phyloP scores from a whole-genome alignment of 37 sponge, comb jelly and placozoan genomes.

The Theonella swinhoei region DNA sequence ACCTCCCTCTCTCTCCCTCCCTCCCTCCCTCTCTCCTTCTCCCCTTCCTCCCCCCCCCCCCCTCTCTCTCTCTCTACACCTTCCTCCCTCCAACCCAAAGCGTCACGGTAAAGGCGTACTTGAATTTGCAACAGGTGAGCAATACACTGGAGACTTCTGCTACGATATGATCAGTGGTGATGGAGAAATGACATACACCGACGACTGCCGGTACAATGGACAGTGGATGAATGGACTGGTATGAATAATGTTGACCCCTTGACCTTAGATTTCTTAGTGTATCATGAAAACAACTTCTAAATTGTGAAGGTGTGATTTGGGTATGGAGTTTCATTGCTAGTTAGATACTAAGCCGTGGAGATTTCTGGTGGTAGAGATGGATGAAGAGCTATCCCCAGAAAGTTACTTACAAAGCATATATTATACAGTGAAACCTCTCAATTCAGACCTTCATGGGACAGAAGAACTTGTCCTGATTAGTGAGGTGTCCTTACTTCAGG shows the following conservation, averaged over 20 bases:
- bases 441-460: too few species aligned
- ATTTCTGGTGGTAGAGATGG: too few species aligned
- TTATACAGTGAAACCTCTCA: too few species aligned
- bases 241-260: not conserved
- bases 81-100: slow-evolving; percentile 12
- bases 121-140: slow-evolving; percentile 57
- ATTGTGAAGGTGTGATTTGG: too few species aligned
- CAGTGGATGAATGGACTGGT: slow-evolving; percentile 74
- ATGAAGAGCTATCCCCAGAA: too few species aligned
- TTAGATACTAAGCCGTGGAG: too few species aligned
- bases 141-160: slow-evolving; percentile 67
- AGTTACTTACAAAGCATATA: too few species aligned
- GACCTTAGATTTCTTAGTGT: not conserved
- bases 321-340: too few species aligned
- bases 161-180: slow-evolving; percentile 72
- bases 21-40: not conserved
- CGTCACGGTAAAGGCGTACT: slow-evolving; percentile 71
- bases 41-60: slow-evolving; percentile 4
- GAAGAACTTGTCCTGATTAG: too few species aligned
- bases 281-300: too few species aligned
- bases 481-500: too few species aligned
- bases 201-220: slow-evolving; percentile 76
- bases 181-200: slow-evolving; percentile 82
- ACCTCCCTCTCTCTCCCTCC: not conserved
- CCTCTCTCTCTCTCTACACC: not conserved